Conservation (phyloP, 1,140 invertebrate species). For the Drosophila nannoptera region DNA sequence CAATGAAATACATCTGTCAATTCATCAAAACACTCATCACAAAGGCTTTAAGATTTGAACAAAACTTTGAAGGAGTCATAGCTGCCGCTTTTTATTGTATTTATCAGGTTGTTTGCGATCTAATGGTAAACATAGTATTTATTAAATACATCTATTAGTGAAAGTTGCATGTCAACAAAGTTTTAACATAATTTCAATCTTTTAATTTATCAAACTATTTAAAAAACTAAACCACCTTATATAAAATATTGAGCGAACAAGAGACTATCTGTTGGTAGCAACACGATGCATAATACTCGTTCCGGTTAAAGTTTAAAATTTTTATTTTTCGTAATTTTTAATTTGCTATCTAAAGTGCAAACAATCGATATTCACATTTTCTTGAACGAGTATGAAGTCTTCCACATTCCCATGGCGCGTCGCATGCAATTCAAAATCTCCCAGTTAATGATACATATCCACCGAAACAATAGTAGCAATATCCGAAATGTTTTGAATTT, state of each 20-base stretch:
- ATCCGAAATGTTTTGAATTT: conserved; percentile 1
- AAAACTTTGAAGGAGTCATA: conserved; percentile 40
- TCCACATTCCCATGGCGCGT: conserved; percentile 31
- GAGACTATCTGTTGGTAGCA: neutral
- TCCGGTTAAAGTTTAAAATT: neutral
- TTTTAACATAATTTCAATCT: conserved; percentile 1
- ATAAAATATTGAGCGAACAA: conserved; percentile 40
- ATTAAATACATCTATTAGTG: conserved; percentile 52
- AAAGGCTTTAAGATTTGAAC: conserved; percentile 47
- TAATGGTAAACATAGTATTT: conserved; percentile 67
- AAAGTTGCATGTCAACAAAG: conserved; percentile 41
- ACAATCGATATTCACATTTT: neutral
- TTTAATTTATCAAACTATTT: conserved; percentile 15
- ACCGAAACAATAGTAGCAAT: neutral
- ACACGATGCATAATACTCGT: neutral
- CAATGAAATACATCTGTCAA: conserved; percentile 48
- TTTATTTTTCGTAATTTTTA: neutral
- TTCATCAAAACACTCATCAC: conserved; percentile 60
- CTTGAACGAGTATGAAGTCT: neutral
- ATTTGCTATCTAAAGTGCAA: neutral
- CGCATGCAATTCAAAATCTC: conserved; percentile 45
- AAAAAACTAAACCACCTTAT: conserved; percentile 21
- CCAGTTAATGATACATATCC: conserved; percentile 5
- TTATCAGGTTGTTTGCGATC: conserved; percentile 52
- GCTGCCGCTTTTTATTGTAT: conserved; percentile 62